phyloP scores from a whole-genome alignment of 2,888 invertebrate genomes.

The Parascotia fuliginaria region DNA sequence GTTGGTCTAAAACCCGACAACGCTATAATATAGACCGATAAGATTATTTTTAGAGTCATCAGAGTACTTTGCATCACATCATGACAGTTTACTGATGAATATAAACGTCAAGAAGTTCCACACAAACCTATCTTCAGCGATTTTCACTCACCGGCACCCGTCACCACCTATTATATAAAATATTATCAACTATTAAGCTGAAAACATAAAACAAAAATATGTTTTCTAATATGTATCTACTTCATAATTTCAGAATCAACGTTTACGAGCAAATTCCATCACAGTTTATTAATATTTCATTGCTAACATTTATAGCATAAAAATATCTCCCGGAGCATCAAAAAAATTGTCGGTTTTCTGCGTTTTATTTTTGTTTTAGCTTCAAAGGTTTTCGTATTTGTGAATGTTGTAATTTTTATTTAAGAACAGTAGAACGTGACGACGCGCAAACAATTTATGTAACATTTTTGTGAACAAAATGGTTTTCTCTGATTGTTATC shows the following conservation, averaged over 20 bases:
- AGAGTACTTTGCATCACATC: too few species aligned
- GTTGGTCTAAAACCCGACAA: too few species aligned
- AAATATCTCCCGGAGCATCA: constrained; percentile 13
- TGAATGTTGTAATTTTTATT: constrained; percentile 6
- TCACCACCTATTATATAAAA: too few species aligned
- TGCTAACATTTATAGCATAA: constrained; percentile 11
- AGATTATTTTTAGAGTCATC: too few species aligned
- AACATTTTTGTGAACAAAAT: constrained; percentile 14
- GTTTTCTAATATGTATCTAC: background rate
- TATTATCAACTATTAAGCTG: too few species aligned
- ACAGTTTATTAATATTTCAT: constrained; percentile 26
- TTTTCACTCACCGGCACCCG: too few species aligned
- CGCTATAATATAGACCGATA: too few species aligned
- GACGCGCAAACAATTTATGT: constrained; percentile 7
- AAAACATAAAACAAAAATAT: background rate
- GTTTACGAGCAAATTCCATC: constrained; percentile 5
- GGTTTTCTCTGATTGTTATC: constrained; percentile 28
- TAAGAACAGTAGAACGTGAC: constrained; percentile 1
- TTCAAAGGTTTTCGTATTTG: background rate
- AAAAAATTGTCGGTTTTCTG: constrained; percentile 5
- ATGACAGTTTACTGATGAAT: too few species aligned
- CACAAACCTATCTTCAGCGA: too few species aligned
- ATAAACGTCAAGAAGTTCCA: too few species aligned
- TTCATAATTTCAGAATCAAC: background rate
- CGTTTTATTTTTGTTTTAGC: constrained; percentile 6